Base-by-base conservation (phyloP, 2,888 invertebrate species). In the Sinelater perroti region DNA sequence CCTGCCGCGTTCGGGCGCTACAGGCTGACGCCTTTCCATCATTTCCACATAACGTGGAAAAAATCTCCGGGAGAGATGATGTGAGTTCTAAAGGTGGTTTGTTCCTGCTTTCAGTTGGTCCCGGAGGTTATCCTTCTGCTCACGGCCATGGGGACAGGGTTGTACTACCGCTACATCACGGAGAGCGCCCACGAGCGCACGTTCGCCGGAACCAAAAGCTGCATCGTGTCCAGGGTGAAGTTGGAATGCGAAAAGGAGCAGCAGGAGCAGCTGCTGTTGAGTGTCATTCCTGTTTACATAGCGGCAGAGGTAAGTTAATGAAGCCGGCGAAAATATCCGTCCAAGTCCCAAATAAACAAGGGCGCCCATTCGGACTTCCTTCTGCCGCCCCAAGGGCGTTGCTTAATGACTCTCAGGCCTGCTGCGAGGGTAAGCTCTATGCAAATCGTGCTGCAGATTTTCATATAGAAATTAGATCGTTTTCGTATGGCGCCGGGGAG, bases 231-330 rank as follows among this genome's bases (percentile, higher is more conserved):
- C 64, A 83, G 95, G 56, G 92, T 96, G 57, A 94, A 94, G 79
- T 80, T 95, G 62, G 95, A 95, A 79, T 93, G 93, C 72, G 95
- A 96, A 78, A 85, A 93, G 67, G 94, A 95, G 71, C 95, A 95
- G 71, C 96, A 96, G 78, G 96, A 96, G 77, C 90, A 95, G 72
- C 82, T 96, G 59, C 79, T 97, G 56, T 84, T 96, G 13, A 95
- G 95, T 69, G 95, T 97, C 42, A 95, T 97, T 70, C 96, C 96
- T 0, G 95, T 95, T 8, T 95, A 95, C 73, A 93, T 96, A 62
- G 95, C 95, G 8, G 95, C 93, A 18, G 95, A 95, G 88, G 95
- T 93, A 73, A 82, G 57, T 46, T 35, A 46, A 45, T 30, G 24
- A 44, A 53, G 20, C 13, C 38, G 24, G 24, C 20, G 38, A 40